Base-by-base conservation (phyloP, 2,888 invertebrate species). In the Torymus texanus region DNA sequence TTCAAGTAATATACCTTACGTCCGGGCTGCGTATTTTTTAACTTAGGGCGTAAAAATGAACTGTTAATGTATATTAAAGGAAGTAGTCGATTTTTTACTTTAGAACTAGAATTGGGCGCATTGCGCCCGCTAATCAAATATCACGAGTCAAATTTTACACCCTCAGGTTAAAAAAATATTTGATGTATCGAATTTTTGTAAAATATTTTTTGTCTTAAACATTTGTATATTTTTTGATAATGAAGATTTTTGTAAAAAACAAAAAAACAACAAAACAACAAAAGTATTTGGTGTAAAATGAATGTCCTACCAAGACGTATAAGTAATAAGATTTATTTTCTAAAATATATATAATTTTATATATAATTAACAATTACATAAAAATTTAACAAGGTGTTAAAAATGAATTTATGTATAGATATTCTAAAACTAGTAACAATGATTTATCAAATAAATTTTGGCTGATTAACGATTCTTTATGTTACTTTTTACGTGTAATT, bases 341-440 rank as follows among this genome's bases (percentile, higher is more conserved):
- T 61, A 72, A 62, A 68, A 75, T 70, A 41, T 5, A 8, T 21
- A 21, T 21, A n/a, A n/a, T n/a, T n/a, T 2, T 21, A 21, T 21
- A 21, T 41, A 59, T 65, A 53, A 81, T 85, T 83, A 84, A 86
- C 66, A 84, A 84, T 84, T 75, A 41, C 80, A 82, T 84, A 82
- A 62, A 82, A 73, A 41, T 78, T 59, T 62, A 67, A 72, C 41
- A 78, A 16, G 8, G n/a, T 41, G 4, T 58, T 73, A 24, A 12
- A 68, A 50, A 70, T 62, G 41, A 41, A 2, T 65, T 29, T 73
- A n/a, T 29, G 16, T 56, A 62, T n/a, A 8, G 2, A 21, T 50
- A 24, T 16, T 50, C 41, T 41, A 4, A 41, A 41, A 56, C 4
- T n/a, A 65, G 41, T 56, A 72, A 72, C 61, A 72, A 62, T 72